These are phyloP conservation scores for Heteromormyrus szaboi DNA, from an alignment of 2,797 vertebrate species.

Conservation along the genomic window DNA sequence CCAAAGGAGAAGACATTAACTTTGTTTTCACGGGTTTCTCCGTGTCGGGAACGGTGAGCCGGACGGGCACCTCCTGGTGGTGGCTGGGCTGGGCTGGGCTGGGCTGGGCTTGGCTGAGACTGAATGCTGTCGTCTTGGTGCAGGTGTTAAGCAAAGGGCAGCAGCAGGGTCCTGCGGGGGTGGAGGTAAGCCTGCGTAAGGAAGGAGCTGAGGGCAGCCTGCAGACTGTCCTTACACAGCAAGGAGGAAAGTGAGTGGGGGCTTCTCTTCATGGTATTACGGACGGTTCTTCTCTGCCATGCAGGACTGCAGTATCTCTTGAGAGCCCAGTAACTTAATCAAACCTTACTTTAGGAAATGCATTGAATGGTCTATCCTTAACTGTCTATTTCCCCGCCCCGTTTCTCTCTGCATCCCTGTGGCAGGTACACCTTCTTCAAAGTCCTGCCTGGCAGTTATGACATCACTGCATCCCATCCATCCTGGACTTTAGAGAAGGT, in stretches of 20 bases:
- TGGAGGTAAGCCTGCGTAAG: slow-evolving; percentile 78
- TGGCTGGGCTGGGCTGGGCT: not conserved
- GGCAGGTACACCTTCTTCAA: slow-evolving; percentile 87
- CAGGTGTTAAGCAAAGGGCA: slow-evolving; percentile 94
- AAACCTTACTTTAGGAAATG: not conserved
- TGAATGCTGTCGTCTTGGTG: slow-evolving; percentile 14
- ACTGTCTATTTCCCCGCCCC: not conserved
- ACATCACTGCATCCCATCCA: slow-evolving; percentile 82
- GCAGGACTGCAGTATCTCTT: not conserved
- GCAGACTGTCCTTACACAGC: slow-evolving; percentile 76
- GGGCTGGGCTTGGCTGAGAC: not conserved
- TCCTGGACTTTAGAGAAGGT: slow-evolving; percentile 91
- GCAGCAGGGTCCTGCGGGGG: slow-evolving; percentile 77
- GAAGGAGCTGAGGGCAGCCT: slow-evolving; percentile 65
- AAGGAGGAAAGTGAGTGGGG: slow-evolving; percentile 83
- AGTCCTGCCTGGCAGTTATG: slow-evolving; percentile 89
- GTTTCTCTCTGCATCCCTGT: slow-evolving; percentile 18
- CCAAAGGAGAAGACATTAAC: slow-evolving; percentile 93
- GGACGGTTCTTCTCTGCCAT: not conserved
- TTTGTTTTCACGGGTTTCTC: slow-evolving; percentile 96
- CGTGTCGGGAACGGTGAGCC: slow-evolving; percentile 79
- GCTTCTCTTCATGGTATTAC: not conserved
- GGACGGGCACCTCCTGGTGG: not conserved
- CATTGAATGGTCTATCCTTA: not conserved
- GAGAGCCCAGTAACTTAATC: not conserved